Evolutionary conservation across 2,888 invertebrate species (phyloP).

Genomic region (Mimachlamys varia): DNA sequence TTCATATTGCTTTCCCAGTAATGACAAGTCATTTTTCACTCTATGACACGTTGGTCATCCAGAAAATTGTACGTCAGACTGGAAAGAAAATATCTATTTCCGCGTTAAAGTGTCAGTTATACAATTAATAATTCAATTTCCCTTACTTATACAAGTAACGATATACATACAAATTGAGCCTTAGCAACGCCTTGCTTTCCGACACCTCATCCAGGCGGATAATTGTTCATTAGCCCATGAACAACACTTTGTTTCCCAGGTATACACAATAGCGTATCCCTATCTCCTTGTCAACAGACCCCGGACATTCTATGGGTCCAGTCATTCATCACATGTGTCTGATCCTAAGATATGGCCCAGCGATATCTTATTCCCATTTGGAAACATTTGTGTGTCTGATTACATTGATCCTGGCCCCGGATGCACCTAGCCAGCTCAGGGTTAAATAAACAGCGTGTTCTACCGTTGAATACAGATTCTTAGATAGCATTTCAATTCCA

Average conservation of each 20-base stretch:
- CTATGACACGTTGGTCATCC: background rate
- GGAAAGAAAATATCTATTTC: background rate
- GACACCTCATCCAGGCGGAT: conserved; percentile 7
- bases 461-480: conserved; percentile 9
- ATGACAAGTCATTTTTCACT: background rate
- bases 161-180: background rate
- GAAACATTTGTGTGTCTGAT: background rate
- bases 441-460: background rate
- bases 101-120: background rate
- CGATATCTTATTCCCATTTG: conserved; percentile 17
- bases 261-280: background rate
- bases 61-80: background rate
- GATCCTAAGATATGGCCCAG: background rate
- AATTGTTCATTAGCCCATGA: background rate
- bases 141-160: conserved; percentile 3
- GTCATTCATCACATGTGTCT: background rate
- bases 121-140: conserved; percentile 27
- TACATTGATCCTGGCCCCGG: conserved; percentile 22
- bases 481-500: conserved; percentile 31
- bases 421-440: background rate
- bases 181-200: background rate
- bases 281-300: background rate
- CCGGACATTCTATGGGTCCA: background rate
- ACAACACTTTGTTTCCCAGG: background rate
- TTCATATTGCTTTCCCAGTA: background rate